Evolutionary conservation across 2,113 vertebrate genomes (phyloP), one percentile per base, ranked within the genome.

Genomic region (Cephalopholis sonnerati): DNA sequence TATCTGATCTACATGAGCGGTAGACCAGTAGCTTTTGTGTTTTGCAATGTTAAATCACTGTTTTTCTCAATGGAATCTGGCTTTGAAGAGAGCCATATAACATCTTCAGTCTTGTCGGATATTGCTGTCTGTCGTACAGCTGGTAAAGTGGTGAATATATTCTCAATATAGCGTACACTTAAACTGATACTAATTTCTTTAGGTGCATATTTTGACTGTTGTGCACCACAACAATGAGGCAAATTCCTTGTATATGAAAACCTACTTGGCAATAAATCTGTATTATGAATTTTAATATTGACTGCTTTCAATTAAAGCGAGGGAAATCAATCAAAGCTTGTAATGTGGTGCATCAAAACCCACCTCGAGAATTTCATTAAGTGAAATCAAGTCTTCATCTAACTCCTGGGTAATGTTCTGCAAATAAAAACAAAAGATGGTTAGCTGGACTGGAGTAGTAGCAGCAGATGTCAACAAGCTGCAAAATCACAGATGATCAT

Each of bases 291-390:
- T 59, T 8, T 62, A 44, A 32, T 24, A n/a, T 1, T n/a, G 59
- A 15, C 12, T 57, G 5, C 18, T 66, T 66, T 66, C 18, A 46
- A 1, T 65, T 54, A 29, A n/a, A 29, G n/a, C n/a, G 22, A 67
- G 20, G 13, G 7, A 12, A 39, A 57, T 27, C 20, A 36, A 61
- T 58, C 4, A 36, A n/a, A 15, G 10, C n/a, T 32, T 25, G 3
- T 25, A 54, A 25, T 69, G 15, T 53, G 15, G 27, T 65, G 12
- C 36, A 24, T 55, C 12, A 50, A 55, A 83, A 89, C 88, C 29
- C 81, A 95, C 96, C 95, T 96, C 95, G 9, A 96, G 93, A 81
- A 96, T 95, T 68, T 95, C 93, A 89, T 78, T 91, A 13, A 96
- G 88, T 25, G 95, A 94, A 87, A 96, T 87, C 15, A 94, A 83